Base-by-base conservation (phyloP, 1,140 invertebrate genomes). In the Papilio helenus region DNA sequence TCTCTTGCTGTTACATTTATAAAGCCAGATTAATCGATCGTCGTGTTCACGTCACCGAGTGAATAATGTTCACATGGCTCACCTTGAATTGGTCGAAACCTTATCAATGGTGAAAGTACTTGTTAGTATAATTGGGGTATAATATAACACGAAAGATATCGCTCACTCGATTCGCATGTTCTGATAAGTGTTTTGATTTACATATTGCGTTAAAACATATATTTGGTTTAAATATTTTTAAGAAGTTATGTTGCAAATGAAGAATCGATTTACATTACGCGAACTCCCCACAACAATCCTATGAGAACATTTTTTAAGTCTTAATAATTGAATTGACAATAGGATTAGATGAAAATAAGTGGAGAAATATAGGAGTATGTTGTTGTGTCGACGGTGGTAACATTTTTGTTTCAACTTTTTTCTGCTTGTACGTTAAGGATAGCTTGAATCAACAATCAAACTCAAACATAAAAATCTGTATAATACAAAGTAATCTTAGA, bases 91-190 rank as follows among this genome's bases (percentile, higher is more conserved):
- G 84, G 76, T 51, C 18, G 49, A 51, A 51, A 78, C 80, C 80
- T 84, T 89, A 88, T 89, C 88, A 87, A 65, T 61, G 90, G 90
- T 91, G 92, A 92, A 92, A 93, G 92, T 93, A 81, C 84, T 93
- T 88, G 90, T 91, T 90, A 90, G 87, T 90, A 84, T 90, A 91
- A 92, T 92, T 91, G 88, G 87, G 87, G 78, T 79, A 76, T 51
- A 23, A 20, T 83, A 39, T 80, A 61, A 61, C 9, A 23, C 9
- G 55, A 23, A 61, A 61, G 10, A 20, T 76, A 77, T 85, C 81
- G 83, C 80, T 85, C 80, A 86, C 84, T 87, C 87, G 82, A 83
- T 89, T 87, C 80, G 80, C 82, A 88, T 88, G 81, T 85, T 85
- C 84, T 87, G 84, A 88, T 90, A 84, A 83, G 80, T 26, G 79